phyloP scores from a whole-genome alignment of 1,140 invertebrate species.

The Cylas formicarius region DNA sequence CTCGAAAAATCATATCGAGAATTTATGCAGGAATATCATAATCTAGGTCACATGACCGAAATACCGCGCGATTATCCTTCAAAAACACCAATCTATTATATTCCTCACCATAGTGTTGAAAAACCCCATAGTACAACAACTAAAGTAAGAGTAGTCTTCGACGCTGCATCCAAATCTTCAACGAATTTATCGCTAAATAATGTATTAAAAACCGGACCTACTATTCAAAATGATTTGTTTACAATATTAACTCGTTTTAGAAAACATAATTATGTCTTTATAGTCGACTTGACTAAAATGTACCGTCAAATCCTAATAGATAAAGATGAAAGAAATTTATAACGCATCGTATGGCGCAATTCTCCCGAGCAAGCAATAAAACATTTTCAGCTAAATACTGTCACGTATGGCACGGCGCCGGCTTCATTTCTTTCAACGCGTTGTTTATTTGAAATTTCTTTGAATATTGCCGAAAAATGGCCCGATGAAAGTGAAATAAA shows the following conservation, averaged over 20 bases:
- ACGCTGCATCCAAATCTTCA: conserved; percentile 20
- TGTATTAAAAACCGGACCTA: conserved; percentile 28
- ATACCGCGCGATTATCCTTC: conserved; percentile 6
- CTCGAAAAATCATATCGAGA: conserved; percentile 30
- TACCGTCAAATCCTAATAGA: conserved; percentile 39
- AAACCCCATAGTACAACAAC: conserved; percentile 33
- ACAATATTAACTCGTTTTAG: conserved; percentile 33
- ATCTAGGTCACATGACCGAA: conserved; percentile 37
- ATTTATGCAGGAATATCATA: conserved; percentile 40
- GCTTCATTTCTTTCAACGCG: conserved; percentile 34
- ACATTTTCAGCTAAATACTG: conserved; percentile 33
- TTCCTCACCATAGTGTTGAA: conserved; percentile 41
- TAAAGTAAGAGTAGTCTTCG: conserved; percentile 26
- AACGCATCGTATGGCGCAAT: conserved; percentile 40
- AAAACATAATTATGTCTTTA: conserved; percentile 29
- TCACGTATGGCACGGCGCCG: conserved; percentile 38
- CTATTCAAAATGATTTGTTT: conserved; percentile 32
- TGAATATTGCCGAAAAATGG: conserved; percentile 12
- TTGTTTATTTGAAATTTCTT: conserved; percentile 20
- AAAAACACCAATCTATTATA: conserved; percentile 11
- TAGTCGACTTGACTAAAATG: conserved; percentile 42
- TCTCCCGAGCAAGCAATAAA: conserved; percentile 22
- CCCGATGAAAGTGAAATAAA: conserved; percentile 26
- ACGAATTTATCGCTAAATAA: conserved; percentile 30
- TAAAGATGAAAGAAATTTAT: conserved; percentile 29